A percentile compares a stretch with the other conserved stretches of the same genome.
Evolutionary conservation across 30 jellyfish, hydroid and myxozoan species (phyloP).

Genomic region (Turritopsis rubra): DNA sequence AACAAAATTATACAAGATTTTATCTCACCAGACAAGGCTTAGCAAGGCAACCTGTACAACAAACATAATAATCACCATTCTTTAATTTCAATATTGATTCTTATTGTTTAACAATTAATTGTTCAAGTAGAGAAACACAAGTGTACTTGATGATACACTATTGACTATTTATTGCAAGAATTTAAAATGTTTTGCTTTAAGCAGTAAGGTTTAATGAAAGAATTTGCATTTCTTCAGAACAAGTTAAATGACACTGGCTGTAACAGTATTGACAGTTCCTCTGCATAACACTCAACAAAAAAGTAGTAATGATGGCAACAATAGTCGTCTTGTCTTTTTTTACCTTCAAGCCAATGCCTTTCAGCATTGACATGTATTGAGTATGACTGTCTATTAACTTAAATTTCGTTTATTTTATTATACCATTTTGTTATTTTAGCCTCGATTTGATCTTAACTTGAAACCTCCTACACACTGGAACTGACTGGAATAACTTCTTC

Average conservation of each 20-base stretch:
- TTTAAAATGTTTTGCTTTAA: not conserved
- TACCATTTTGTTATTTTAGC: not conserved
- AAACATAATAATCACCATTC: not conserved
- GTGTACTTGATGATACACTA: not conserved
- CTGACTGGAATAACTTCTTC: not conserved
- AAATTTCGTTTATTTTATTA: not conserved
- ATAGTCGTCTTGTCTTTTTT: not conserved
- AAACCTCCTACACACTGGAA: not conserved
- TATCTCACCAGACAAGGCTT: not conserved
- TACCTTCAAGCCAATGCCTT: not conserved
- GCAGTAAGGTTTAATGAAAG: not conserved
- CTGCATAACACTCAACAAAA: not conserved
- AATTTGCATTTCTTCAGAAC: too few species aligned
- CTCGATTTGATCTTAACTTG: not conserved
- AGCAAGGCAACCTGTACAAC: not conserved
- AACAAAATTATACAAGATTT: not conserved
- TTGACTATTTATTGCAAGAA: not conserved
- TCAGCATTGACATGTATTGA: not conserved
- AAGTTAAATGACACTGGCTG: too few species aligned
- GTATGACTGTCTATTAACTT: not conserved
- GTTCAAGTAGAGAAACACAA: not conserved
- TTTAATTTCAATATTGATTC: not conserved
- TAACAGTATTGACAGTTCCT: not conserved
- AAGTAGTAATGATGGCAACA: not conserved
- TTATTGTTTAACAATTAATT: not conserved